A percentile compares a stretch with the other conserved stretches of the same genome.
These are phyloP conservation scores for Gonioctena quinquepunctata DNA, from an alignment of 1,140 invertebrate genomes.

Conservation along the genomic window DNA sequence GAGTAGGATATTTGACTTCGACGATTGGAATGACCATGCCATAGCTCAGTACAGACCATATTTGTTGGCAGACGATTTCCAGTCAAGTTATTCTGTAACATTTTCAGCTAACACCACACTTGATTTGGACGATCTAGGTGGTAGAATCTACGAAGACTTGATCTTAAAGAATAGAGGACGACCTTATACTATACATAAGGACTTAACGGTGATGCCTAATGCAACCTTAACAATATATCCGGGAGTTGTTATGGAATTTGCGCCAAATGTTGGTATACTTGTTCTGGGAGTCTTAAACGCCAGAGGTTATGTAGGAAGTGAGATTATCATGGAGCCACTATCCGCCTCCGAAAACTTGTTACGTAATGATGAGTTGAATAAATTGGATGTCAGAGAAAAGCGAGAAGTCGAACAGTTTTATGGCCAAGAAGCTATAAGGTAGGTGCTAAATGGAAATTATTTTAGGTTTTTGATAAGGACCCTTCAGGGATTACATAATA, in stretches of 20 bases:
- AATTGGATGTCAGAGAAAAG: constrained; percentile 36
- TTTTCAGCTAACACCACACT: constrained; percentile 61
- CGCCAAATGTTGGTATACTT: constrained; percentile 94
- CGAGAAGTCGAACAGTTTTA: constrained; percentile 60
- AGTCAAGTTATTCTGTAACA: constrained; percentile 74
- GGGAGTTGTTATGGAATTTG: constrained; percentile 92
- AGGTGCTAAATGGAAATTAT: too few species aligned
- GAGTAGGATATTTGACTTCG: constrained; percentile 95
- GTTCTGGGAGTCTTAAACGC: constrained; percentile 92
- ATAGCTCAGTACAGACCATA: constrained; percentile 89
- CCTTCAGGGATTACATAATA: too few species aligned
- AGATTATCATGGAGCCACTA: constrained; percentile 84
- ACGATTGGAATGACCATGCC: constrained; percentile 99
- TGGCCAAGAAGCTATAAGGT: constrained; percentile 60
- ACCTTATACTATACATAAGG: constrained; percentile 85
- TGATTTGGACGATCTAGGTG: constrained; percentile 77
- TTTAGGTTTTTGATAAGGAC: too few species aligned
- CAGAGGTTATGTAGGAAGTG: constrained; percentile 74
- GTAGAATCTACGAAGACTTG: constrained; percentile 77
- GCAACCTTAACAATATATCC: constrained; percentile 84
- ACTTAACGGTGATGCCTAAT: constrained; percentile 96
- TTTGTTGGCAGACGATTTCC: constrained; percentile 75
- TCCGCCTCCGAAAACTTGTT: constrained; percentile 48
- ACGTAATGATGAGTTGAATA: constrained; percentile 39
- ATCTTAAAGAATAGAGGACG: constrained; percentile 66